Base-by-base conservation (phyloP, 1,140 invertebrate genomes). In the Pachypsylla venusta region DNA sequence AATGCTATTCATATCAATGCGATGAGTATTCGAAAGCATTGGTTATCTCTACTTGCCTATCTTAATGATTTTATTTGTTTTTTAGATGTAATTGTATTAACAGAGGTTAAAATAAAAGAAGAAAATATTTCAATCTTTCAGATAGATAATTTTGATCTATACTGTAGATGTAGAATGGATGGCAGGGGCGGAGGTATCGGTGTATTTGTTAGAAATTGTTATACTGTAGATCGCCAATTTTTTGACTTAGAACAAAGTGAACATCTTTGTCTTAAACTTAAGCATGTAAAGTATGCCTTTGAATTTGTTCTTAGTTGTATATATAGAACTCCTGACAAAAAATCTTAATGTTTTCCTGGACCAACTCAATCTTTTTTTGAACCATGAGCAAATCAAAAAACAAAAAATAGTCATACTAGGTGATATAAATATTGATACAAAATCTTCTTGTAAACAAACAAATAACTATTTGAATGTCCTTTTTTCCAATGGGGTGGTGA, bases 381-480 rank as follows among this genome's bases (percentile, higher is more conserved):
- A 19, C 4, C 7, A 48, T n/a, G 42, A 48, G 3, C 42, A 10
- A 48, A 48, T 48, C 16, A 48, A 48, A 48, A 48, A 48, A 4
- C 4, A 48, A 5, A 48, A 48, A n/a, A 3, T 48, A 4, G 5
- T 48, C 16, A 48, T 48, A 4, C 4, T 48, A 48, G 42, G 42
- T 48, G 42, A 48, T 48, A 48, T 48, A 7, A 48, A 48, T 48
- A 48, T 48, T n/a, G 4, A n/a, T 48, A 48, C 42, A 35, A 35
- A 35, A 35, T 35, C n/a, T 48, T 4, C 16, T 10, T 10, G 7
- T 7, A 35, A 35, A n/a, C n/a, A 35, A 10, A n/a, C 7, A 10
- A n/a, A 10, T 35, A 22, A 48, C 3, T 48, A 48, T n/a, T 19
- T 48, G 7, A 48, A 48, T 48, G n/a, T 48, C 4, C 16, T 48